These are phyloP conservation scores for Oncorhynchus keta DNA, from an alignment of 2,113 vertebrate species.

Conservation along the genomic window DNA sequence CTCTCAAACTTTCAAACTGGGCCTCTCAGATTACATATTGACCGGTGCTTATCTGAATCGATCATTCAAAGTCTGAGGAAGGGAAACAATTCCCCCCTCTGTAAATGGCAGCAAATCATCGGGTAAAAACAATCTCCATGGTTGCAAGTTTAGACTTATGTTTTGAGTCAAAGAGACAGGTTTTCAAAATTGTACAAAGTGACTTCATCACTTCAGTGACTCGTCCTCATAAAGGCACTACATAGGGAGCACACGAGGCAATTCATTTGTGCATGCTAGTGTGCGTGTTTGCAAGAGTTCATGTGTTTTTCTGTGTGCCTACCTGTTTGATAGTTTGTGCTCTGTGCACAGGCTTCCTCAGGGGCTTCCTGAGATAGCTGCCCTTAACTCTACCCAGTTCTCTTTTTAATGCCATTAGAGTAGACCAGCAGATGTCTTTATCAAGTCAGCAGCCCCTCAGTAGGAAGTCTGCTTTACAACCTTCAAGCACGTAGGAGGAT, in stretches of 20 bases:
- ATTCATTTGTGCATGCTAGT: background rate
- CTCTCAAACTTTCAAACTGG: constrained; percentile 5
- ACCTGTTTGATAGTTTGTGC: background rate
- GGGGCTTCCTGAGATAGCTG: background rate
- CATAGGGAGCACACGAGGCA: background rate
- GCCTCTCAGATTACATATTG: constrained; percentile 26
- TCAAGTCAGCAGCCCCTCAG: constrained; percentile 29
- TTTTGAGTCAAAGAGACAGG: background rate
- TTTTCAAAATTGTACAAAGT: background rate
- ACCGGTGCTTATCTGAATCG: constrained; percentile 36
- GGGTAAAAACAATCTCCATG: background rate
- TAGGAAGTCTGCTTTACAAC: constrained; percentile 59
- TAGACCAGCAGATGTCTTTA: constrained; percentile 38
- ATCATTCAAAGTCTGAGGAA: constrained; percentile 26
- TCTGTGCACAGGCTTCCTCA: background rate
- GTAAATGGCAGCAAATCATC: background rate
- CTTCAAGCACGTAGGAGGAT: constrained; percentile 23
- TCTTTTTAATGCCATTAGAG: constrained; percentile 44
- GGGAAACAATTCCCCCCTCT: background rate
- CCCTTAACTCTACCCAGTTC: constrained; percentile 11
- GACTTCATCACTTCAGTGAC: background rate
- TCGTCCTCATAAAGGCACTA: background rate
- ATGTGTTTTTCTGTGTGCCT: background rate
- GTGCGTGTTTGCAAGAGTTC: background rate
- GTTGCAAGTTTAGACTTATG: background rate